Conservation (phyloP, 2,888 invertebrate genomes). For the Tenthredo scrophulariae region DNA sequence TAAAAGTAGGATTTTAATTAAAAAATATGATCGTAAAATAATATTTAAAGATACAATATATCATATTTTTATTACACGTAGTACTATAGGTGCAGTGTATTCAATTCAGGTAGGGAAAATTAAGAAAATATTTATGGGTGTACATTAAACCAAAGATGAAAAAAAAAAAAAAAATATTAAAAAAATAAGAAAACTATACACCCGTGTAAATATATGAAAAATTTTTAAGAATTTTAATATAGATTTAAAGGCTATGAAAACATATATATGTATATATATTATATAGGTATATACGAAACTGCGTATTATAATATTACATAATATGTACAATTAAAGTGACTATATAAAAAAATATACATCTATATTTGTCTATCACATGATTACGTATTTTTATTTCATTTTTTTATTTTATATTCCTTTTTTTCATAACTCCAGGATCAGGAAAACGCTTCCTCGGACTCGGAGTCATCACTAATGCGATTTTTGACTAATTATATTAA, state of each 20-base stretch:
- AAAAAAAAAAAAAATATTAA: neutral
- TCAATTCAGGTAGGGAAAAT: neutral
- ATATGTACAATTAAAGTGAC: slow-evolving; percentile 22
- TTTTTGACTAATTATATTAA: neutral
- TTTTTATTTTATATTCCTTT: neutral
- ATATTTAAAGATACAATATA: slow-evolving; percentile 52
- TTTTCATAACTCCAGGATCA: neutral
- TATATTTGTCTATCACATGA: neutral
- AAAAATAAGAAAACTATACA: neutral
- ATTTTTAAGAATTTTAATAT: slow-evolving; percentile 56
- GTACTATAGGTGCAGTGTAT: neutral
- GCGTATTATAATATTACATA: slow-evolving; percentile 37
- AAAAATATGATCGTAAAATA: slow-evolving; percentile 44
- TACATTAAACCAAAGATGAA: neutral
- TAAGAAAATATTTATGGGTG: slow-evolving; percentile 2
- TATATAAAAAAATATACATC: slow-evolving; percentile 18
- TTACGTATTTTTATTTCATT: slow-evolving; percentile 10
- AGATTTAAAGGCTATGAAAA: slow-evolving; percentile 35
- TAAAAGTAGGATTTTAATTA: slow-evolving; percentile 12
- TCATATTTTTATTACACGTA: slow-evolving; percentile 55
- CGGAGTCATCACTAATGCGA: neutral
- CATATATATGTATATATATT: neutral
- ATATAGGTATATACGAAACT: slow-evolving; percentile 1
- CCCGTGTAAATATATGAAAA: slow-evolving; percentile 20
- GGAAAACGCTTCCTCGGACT: neutral